Evolutionary conservation across 2,888 invertebrate species (phyloP).

Genomic region (Cancer borealis): DNA sequence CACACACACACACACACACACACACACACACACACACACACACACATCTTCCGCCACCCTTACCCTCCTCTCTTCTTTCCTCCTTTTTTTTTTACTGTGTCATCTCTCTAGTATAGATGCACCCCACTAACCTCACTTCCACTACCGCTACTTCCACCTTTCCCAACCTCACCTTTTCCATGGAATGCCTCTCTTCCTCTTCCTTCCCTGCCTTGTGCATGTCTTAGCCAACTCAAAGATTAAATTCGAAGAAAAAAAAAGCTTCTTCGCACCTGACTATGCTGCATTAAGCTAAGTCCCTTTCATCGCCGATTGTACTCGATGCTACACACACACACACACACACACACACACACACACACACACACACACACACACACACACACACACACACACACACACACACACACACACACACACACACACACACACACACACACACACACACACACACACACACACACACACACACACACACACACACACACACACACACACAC

Average conservation of each 20-base stretch:
- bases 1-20: constrained; percentile 11
- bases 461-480: not conserved
- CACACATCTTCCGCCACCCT: not conserved
- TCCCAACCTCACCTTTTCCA: not conserved
- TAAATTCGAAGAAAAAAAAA: not conserved
- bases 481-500: not conserved
- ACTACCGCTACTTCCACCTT: not conserved
- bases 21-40: not conserved
- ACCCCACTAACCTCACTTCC: not conserved
- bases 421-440: constrained; percentile 17
- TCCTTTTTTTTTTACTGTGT: not conserved
- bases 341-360: not conserved
- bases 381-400: not conserved
- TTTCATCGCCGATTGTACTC: not conserved
- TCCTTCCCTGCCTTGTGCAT: not conserved
- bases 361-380: not conserved
- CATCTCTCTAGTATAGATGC: not conserved
- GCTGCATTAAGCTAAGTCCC: not conserved
- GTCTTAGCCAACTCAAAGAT: not conserved
- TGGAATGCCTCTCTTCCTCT: not conserved
- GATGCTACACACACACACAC: not conserved
- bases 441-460: not conserved
- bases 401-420: constrained; percentile 5
- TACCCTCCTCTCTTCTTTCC: not conserved
- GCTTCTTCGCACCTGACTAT: not conserved